Percentiles rank a stretch among this genome's conserved stretches.
These are phyloP conservation scores for Grantiella picta DNA, from an alignment of 2,113 vertebrate species.

Conservation along the genomic window DNA sequence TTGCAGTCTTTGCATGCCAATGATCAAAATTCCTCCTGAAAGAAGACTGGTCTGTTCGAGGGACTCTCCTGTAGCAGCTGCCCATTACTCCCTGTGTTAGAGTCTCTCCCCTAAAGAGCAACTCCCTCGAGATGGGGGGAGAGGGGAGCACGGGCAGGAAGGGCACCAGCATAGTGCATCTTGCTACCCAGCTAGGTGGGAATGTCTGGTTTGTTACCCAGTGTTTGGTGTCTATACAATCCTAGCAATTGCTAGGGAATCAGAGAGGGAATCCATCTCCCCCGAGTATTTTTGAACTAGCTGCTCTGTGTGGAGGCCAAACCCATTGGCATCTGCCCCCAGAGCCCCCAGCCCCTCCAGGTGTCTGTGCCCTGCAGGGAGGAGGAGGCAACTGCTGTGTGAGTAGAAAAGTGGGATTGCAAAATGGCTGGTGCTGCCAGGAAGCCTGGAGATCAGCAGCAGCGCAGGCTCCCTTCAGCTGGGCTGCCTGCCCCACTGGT, in stretches of 20 bases:
- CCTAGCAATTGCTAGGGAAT: background rate
- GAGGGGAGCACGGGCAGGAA: background rate
- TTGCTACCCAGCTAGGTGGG: background rate
- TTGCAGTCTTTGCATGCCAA: background rate
- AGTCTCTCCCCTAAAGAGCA: background rate
- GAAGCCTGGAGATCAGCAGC: background rate
- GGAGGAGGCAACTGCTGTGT: fast-evolving
- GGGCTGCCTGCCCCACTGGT: background rate
- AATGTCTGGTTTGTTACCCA: background rate
- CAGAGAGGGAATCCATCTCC: background rate
- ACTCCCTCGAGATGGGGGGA: background rate
- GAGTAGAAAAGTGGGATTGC: background rate
- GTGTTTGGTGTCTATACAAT: background rate
- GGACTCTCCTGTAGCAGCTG: background rate
- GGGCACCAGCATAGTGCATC: fast-evolving
- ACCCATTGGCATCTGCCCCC: background rate
- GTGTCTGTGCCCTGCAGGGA: fast-evolving
- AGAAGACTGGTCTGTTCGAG: background rate
- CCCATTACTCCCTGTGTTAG: fast-evolving
- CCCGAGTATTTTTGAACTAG: background rate
- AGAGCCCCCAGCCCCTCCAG: background rate
- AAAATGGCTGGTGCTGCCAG: fast-evolving
- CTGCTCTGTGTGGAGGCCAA: background rate
- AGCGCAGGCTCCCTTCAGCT: background rate
- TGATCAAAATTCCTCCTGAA: background rate